Conservation (phyloP, 2,797 vertebrate genomes). For the Leptodactylus fallax region DNA sequence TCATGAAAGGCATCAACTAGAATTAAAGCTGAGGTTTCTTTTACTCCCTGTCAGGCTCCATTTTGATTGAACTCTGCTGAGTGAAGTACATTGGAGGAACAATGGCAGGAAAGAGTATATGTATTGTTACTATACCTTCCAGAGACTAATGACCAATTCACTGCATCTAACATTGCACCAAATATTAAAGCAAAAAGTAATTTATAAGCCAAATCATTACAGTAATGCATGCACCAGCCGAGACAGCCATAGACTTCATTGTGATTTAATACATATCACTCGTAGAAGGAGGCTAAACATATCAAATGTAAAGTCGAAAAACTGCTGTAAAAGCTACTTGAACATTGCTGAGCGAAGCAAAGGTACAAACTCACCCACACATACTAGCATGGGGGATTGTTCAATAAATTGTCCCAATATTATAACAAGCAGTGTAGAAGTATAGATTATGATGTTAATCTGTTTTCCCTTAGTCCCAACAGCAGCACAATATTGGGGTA, state of each 20-base stretch:
- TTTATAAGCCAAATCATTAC: not conserved
- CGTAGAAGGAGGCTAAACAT: not conserved
- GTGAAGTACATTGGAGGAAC: not conserved
- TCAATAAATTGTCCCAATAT: not conserved
- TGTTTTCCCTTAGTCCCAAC: too few relatives aligned
- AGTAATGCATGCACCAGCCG: too few relatives aligned
- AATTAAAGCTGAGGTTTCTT: not conserved
- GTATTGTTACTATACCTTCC: not conserved
- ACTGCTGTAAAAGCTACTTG: not conserved
- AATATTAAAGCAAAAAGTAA: not conserved
- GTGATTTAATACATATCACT: not conserved
- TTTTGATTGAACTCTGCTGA: not conserved
- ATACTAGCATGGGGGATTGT: not conserved
- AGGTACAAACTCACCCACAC: not conserved
- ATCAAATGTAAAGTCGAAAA: not conserved
- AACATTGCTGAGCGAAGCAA: not conserved
- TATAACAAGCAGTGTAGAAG: too few relatives aligned
- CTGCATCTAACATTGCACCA: not conserved
- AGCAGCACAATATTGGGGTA: too few relatives aligned
- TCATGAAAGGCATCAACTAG: not conserved
- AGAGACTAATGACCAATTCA: not conserved
- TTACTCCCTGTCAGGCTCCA: constrained; percentile 1
- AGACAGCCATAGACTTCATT: not conserved
- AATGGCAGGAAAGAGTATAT: not conserved
- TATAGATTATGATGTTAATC: too few relatives aligned